phyloP scores from a whole-genome alignment of 2,888 invertebrate species.

The Pyrrhosoma nymphula region DNA sequence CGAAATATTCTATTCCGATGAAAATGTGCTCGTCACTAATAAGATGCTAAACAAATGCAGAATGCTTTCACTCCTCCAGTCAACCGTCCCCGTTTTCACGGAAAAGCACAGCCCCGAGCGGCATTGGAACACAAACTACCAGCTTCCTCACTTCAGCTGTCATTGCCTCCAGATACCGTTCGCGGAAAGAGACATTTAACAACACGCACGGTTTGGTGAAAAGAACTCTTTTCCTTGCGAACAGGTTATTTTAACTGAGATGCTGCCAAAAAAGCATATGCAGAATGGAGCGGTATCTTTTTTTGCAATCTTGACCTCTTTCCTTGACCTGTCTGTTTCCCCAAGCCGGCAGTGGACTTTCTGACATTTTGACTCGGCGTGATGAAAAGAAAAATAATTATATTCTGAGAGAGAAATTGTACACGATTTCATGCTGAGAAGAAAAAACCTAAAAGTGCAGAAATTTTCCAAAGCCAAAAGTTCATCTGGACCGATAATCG shows the following conservation, averaged over 20 bases:
- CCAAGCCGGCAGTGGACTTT: no score
- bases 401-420: no score
- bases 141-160: conserved; percentile 62
- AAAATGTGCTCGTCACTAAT: neutral
- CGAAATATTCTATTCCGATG: neutral
- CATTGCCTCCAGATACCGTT: neutral
- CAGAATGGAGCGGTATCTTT: neutral
- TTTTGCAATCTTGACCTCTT: conserved; percentile 6
- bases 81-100: neutral
- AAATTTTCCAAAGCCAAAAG: no score
- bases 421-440: no score
- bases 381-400: no score
- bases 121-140: conserved; percentile 8
- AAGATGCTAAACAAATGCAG: neutral
- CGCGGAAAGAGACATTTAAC: conserved; percentile 33
- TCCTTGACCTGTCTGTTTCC: neutral
- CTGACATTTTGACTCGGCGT: no score
- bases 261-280: neutral
- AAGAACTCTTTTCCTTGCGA: conserved; percentile 3
- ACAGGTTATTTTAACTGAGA: conserved; percentile 7
- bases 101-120: neutral
- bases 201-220: conserved; percentile 55
- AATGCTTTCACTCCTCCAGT: neutral
- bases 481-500: no score
- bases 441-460: no score